Percentiles rank a stretch among this genome's conserved stretches.
Conservation (phyloP, 2,888 invertebrate genomes). For the Octonoba sinensis region DNA sequence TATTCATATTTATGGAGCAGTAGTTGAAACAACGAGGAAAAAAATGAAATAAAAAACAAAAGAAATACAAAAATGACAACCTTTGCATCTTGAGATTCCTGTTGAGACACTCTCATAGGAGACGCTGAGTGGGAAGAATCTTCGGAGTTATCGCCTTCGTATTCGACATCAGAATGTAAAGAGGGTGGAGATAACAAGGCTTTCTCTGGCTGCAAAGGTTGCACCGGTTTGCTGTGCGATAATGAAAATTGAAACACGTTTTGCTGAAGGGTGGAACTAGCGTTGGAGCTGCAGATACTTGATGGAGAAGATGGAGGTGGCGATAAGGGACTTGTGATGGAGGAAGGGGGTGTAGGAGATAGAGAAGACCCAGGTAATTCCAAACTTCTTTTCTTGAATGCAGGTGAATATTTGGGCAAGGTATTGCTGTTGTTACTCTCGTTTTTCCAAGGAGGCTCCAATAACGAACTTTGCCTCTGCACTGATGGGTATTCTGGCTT, state of each 20-base stretch:
- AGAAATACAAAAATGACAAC: constrained; percentile 4
- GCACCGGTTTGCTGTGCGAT: constrained; percentile 68
- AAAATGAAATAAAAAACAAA: neutral
- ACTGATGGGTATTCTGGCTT: constrained; percentile 21
- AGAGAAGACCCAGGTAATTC: constrained; percentile 73
- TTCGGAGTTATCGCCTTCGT: constrained; percentile 52
- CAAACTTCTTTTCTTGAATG: constrained; percentile 81
- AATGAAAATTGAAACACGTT: constrained; percentile 63
- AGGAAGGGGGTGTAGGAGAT: constrained; percentile 71
- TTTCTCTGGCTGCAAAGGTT: constrained; percentile 63
- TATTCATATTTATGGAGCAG: no score
- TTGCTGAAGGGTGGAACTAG: constrained; percentile 51
- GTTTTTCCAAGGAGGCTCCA: constrained; percentile 67
- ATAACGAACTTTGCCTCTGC: constrained; percentile 40
- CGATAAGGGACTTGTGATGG: constrained; percentile 51
- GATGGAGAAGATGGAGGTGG: constrained; percentile 62
- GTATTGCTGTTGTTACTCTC: constrained; percentile 65
- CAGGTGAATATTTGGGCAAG: constrained; percentile 85
- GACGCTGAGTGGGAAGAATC: constrained; percentile 54
- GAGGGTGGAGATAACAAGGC: constrained; percentile 60
- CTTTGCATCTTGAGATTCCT: constrained; percentile 25
- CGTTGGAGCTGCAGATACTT: constrained; percentile 52
- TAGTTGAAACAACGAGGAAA: no score
- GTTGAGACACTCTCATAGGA: constrained; percentile 26
- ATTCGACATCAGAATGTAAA: constrained; percentile 45